phyloP scores from a whole-genome alignment of 2,113 vertebrate genomes.

The Phodopus roborovskii region DNA sequence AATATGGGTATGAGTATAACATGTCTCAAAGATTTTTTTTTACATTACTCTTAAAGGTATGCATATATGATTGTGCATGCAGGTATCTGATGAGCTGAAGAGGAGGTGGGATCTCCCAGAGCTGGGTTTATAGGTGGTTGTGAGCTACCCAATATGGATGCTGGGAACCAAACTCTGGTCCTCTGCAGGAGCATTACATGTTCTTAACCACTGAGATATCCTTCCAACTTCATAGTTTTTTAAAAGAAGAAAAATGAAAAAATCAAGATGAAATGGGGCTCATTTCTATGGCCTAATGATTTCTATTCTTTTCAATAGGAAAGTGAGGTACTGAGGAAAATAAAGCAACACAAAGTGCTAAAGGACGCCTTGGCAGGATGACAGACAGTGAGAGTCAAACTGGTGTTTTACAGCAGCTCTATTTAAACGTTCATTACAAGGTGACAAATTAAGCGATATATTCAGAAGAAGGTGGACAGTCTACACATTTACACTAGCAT shows the following conservation, averaged over 20 bases:
- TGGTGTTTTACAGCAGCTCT: slow-evolving; percentile 10
- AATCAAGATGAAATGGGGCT: background rate
- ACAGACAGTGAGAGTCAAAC: slow-evolving; percentile 23
- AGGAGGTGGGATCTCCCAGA: background rate
- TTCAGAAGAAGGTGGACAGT: background rate
- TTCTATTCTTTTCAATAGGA: background rate
- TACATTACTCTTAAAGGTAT: background rate
- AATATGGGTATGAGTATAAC: background rate
- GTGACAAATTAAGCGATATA: slow-evolving; percentile 45
- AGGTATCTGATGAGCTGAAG: background rate
- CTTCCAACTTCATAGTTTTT: background rate
- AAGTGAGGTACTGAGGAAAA: slow-evolving; percentile 20
- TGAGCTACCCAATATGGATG: background rate
- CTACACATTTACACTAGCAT: slow-evolving; percentile 38
- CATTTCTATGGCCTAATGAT: background rate
- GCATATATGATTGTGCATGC: background rate
- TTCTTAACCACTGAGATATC: background rate
- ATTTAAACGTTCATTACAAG: background rate
- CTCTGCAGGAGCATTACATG: background rate
- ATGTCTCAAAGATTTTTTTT: background rate
- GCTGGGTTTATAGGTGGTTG: background rate
- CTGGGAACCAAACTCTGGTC: background rate
- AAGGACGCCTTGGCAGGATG: background rate
- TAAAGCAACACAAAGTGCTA: slow-evolving; percentile 9
- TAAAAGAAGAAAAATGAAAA: background rate